Conservation (phyloP, 92 coral and sea anemone genomes). For the Parazoanthus atlanticus region DNA sequence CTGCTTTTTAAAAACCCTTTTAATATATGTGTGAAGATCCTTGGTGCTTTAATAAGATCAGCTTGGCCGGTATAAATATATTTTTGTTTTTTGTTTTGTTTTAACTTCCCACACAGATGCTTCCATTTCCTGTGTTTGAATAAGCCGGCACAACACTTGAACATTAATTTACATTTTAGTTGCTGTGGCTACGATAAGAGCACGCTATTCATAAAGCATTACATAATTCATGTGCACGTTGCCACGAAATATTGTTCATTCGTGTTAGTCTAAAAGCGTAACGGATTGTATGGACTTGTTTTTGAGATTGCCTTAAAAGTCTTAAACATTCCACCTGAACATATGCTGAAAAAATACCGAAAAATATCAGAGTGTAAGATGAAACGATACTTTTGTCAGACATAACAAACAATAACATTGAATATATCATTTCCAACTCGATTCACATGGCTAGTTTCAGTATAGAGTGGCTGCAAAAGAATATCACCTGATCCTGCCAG, state of each 20-base stretch:
- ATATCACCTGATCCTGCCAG: too few species aligned
- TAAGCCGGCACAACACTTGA: not conserved
- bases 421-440: not conserved
- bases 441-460: constrained; percentile 20
- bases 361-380: not conserved
- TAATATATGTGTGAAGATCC: too few species aligned
- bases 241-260: not conserved
- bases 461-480: not conserved
- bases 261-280: not conserved
- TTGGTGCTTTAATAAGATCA: not conserved
- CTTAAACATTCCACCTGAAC: not conserved
- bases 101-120: not conserved
- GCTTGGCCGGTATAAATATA: not conserved
- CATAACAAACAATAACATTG: not conserved
- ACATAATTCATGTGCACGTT: too few species aligned
- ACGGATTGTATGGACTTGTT: too few species aligned
- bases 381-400: not conserved
- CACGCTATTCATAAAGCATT: not conserved
- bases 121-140: not conserved
- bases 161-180: not conserved
- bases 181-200: not conserved
- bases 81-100: too few species aligned
- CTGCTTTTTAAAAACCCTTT: too few species aligned
- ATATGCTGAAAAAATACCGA: not conserved
- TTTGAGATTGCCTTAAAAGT: not conserved